phyloP scores from a whole-genome alignment of 53 echinoderm and acorn worm species.

The Holothuria leucospilota region DNA sequence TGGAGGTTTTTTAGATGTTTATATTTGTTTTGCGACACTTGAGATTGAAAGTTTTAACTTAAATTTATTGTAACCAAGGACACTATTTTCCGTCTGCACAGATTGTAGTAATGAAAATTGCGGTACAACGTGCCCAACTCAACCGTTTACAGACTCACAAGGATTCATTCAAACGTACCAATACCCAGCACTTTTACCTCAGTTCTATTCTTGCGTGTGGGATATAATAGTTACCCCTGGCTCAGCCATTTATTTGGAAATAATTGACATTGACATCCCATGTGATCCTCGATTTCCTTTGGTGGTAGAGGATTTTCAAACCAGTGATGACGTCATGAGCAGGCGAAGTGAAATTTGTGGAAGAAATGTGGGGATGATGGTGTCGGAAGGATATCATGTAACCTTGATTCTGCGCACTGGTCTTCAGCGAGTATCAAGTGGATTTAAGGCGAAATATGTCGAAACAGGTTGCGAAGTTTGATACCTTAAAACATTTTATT shows the following conservation, averaged over 20 bases:
- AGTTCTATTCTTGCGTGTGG: conserved; percentile 23
- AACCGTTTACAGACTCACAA: neutral
- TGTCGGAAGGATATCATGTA: neutral
- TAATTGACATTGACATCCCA: conserved; percentile 12
- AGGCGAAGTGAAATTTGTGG: neutral
- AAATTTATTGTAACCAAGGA: too few species aligned
- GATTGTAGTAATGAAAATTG: conserved; percentile 20
- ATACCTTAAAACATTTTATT: neutral
- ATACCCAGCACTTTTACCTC: conserved; percentile 3
- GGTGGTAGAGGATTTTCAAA: neutral
- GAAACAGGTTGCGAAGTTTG: neutral
- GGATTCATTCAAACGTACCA: conserved; percentile 1
- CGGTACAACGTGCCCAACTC: neutral
- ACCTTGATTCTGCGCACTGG: neutral
- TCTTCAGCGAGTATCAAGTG: neutral
- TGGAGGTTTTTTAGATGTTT: too few species aligned
- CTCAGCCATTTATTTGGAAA: neutral
- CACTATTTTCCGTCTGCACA: neutral
- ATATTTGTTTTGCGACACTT: too few species aligned
- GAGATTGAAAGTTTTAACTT: too few species aligned
- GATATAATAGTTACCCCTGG: neutral
- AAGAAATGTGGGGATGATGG: neutral
- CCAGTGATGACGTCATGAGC: neutral
- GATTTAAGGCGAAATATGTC: conserved; percentile 9
- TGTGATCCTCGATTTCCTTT: neutral